Evolutionary conservation across 1,140 invertebrate genomes (phyloP).

Genomic region (Drosophila trapezifrons): DNA sequence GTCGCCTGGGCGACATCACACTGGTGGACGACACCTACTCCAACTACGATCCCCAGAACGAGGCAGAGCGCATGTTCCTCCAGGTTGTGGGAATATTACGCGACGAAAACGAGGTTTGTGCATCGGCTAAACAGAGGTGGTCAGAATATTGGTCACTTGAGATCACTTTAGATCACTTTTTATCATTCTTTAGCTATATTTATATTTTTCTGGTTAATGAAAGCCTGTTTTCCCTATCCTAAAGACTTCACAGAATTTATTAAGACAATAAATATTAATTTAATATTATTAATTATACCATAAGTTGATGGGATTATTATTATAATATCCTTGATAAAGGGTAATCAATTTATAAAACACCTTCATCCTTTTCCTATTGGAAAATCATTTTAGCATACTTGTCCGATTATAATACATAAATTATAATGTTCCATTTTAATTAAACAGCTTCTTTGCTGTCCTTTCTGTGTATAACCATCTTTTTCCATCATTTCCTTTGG

Average conservation of each 20-base stretch:
- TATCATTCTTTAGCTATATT: background rate
- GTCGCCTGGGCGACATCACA: slow-evolving; percentile 78
- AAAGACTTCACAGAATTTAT: background rate
- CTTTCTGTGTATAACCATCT: background rate
- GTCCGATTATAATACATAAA: background rate
- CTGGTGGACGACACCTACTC: slow-evolving; percentile 82
- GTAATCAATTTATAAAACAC: background rate
- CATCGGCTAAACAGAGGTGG: slow-evolving; percentile 46
- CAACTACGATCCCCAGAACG: slow-evolving; percentile 81
- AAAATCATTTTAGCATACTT: background rate
- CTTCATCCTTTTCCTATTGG: too few relatives aligned
- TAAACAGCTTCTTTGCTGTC: slow-evolving; percentile 20
- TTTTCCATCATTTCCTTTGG: slow-evolving; percentile 13
- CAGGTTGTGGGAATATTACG: slow-evolving; percentile 83
- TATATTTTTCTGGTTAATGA: background rate
- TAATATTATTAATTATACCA: background rate
- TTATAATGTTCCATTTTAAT: slow-evolving; percentile 45
- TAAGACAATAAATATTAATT: background rate
- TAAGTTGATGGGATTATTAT: too few relatives aligned
- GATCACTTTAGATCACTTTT: background rate
- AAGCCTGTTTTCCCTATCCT: too few relatives aligned
- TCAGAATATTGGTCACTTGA: background rate
- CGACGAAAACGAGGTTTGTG: slow-evolving; percentile 84
- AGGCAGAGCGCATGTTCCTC: slow-evolving; percentile 83
- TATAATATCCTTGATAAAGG: background rate